Base-by-base conservation (phyloP, 2,113 vertebrate genomes). In the Siniperca chuatsi region DNA sequence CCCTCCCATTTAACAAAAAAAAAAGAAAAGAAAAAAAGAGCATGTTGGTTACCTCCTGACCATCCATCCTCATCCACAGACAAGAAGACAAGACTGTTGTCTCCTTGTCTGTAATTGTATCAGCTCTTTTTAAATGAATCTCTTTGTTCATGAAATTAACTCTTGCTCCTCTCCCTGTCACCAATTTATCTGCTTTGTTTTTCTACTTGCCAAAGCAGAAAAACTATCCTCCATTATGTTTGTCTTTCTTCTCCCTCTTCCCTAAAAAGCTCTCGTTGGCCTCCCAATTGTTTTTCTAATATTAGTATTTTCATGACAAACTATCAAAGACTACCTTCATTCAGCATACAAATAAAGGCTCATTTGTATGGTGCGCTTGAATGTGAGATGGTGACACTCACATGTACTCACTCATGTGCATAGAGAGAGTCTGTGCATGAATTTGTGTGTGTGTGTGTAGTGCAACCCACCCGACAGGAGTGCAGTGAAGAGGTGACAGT, bases 401-500 rank as follows among this genome's bases (percentile, higher is more conserved):
- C 6, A 10, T 37, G 35, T 4, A 37, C 35, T 37, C 37, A 50
- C 25, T 65, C 23, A 8, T 44, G 11, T 60, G 66, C 55, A 48
- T 1, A 70, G 33, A 74, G 37, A 61, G 20, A 68, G 40, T 29
- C 29, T 60, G 72, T 12, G n/a, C 35, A 37, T 37, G 5, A 37
- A 37, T 29, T 29, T 60, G 72, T 12, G n/a, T 74, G 77, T 66
- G 60, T 79, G 55, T 35, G 55, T 15, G 52, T 8, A 10, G 20
- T 42, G 33, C 65, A 74, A 50, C 35, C 68, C 61, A 69, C 70
- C 60, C 21, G 2, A 66, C 71, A 68, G 82, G 74, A 60, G 64
- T 23, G 40, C 48, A 75, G 60, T 67, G 78, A 64, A 29, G 48
- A 74, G 64, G 4, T 78, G 83, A 80, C 67, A 62, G 62, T 88